Base-by-base conservation (phyloP, 2,113 vertebrate genomes). In the Athene cunicularia region DNA sequence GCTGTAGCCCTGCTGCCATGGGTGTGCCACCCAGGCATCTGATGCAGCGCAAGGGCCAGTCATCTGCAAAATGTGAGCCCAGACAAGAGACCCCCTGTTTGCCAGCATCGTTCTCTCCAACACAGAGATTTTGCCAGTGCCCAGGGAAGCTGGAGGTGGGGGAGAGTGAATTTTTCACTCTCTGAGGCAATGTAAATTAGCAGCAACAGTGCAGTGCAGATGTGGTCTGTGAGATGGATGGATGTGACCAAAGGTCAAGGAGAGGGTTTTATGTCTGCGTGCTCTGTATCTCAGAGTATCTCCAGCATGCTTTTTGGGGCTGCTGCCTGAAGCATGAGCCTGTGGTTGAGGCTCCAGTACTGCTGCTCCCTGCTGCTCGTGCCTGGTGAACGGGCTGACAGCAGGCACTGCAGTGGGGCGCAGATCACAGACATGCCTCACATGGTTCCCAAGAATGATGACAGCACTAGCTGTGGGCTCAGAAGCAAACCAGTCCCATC, bases 1-100 rank as follows among this genome's bases (percentile, higher is more conserved):
- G 23, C 41, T 1, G 0, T 23, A 74, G 60, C 22, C 30, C 14
- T 0, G 1, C 53, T 49, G 60, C 45, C 22, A 1, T 20, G 64
- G 24, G 14, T 17, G 12, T n/a, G 37, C 45, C 53, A 62, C 11
- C 28, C 24, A 22, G 23, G 33, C 9, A 8, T 43, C 59, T 18
- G 21, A 21, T 28, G n/a, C 45, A 59, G 64, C 3, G 0, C 59
- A 47, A n/a, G 45, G 60, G 9, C 39, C 33, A 39, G 37, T n/a
- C 4, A 0, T 26, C 26, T 37, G 55, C 4, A 1, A 80, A 43
- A 62, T 1, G 0, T 35, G 35, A 81, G 32, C 47, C 49, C 35
- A 50, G 32, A 35, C 63, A 71, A 43, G 32, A 71, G 68, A 10
- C 5, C 16, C 28, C 8, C n/a, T 55, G 4, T 45, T 88, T 76